Evolutionary conservation across 2,888 invertebrate species (phyloP), one percentile per base, ranked within the genome.

Genomic region (Harmothoe impar): DNA sequence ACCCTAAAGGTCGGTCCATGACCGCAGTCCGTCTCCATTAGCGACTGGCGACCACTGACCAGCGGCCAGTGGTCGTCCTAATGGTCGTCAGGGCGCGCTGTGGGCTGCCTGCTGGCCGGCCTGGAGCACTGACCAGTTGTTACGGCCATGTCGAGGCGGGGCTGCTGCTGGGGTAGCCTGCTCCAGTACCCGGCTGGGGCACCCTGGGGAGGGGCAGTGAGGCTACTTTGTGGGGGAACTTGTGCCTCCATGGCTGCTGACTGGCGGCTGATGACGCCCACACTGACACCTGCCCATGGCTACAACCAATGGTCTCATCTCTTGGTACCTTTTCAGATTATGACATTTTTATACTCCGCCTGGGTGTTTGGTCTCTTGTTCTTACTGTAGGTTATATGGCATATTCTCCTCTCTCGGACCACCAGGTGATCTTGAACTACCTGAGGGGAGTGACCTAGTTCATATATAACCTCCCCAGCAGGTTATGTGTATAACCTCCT

Each of bases 51-150:
- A 15, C 15, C 29, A 72, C 72, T 29, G 29, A 72, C 72, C 62
- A 62, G 62, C n/a, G n/a, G 62, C 20, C 62, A 62, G 62, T 72
- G 29, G 72, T 72, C 25, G 29, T 25, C 25, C 29, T 72, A 72
- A 72, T 72, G 72, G 72, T 72, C 72, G 31, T 72, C 72, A 15
- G 29, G 72, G 72, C 0, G 72, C 25, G 7, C 7, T 62, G 62
- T 62, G 62, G 62, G 29, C 29, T 72, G 72, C 0, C 72, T 25
- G 25, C n/a, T 29, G 72, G 72, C 29, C 72, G 31, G 72, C 25
- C 25, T 72, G 72, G 5, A 23, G 72, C 29, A 72, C 72, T 72
- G 72, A 72, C 72, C 72, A 72, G 72, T 72, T 72, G 72, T 72
- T 72, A 72, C 72, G 31, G 25, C 15, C 15, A 29, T 29, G 29